These are phyloP conservation scores for Osmerus eperlanus DNA, from an alignment of 2,113 vertebrate genomes.

Conservation along the genomic window DNA sequence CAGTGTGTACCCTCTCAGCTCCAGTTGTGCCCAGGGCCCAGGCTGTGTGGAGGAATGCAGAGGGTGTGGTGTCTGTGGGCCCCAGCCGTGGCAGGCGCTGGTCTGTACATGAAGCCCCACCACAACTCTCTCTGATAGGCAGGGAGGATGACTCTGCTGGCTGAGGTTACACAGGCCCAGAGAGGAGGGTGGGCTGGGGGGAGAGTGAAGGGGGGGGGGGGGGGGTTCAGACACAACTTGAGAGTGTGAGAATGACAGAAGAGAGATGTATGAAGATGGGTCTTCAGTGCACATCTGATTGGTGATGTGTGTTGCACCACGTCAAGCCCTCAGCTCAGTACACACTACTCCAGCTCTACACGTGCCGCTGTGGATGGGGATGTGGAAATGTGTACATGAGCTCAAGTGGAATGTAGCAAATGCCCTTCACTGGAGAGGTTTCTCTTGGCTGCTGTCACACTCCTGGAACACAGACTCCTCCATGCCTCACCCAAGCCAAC, in stretches of 20 bases:
- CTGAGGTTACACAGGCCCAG: constrained; percentile 44
- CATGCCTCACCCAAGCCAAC: not conserved
- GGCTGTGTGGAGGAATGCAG: constrained; percentile 52
- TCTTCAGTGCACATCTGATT: not conserved
- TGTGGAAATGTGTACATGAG: not conserved
- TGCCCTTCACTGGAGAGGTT: not conserved
- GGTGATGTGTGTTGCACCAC: not conserved
- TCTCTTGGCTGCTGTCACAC: constrained; percentile 4
- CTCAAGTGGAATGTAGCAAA: not conserved
- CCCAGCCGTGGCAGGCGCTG: constrained; percentile 60
- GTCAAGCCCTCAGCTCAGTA: not conserved
- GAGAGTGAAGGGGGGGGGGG: constrained; percentile 1
- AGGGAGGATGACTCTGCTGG: constrained; percentile 27
- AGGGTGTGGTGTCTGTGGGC: constrained; percentile 51
- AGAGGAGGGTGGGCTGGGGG: not conserved
- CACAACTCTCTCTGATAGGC: constrained; percentile 32
- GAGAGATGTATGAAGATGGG: not conserved
- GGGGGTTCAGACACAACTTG: not conserved
- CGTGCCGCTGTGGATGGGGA: constrained; percentile 2
- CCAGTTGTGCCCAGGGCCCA: too few relatives aligned
- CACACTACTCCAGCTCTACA: not conserved
- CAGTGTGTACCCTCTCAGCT: not conserved
- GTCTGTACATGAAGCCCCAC: constrained; percentile 50
- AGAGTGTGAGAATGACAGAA: not conserved
- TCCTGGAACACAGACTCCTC: not conserved